Percentiles rank a stretch among this genome's conserved stretches.
phyloP scores from a whole-genome alignment of 1,140 invertebrate genomes.

The Neodiprion fabricii region DNA sequence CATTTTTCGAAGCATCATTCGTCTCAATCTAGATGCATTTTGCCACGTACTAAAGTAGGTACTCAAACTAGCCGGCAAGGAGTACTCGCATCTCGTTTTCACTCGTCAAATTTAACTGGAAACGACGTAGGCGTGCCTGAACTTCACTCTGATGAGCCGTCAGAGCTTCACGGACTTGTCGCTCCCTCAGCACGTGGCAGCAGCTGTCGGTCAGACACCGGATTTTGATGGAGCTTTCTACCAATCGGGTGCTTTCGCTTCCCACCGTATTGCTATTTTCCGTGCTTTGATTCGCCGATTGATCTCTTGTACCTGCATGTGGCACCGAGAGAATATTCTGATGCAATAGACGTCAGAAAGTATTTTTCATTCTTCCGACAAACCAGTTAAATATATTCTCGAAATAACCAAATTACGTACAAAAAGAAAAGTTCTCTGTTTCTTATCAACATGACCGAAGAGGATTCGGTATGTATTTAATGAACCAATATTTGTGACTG shows the following conservation, averaged over 20 bases:
- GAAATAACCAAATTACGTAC: conserved; percentile 6
- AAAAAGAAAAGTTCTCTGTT: conserved; percentile 38
- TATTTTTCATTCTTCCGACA: not conserved
- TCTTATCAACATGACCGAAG: conserved; percentile 43
- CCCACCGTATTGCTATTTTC: not conserved
- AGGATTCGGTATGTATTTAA: conserved; percentile 41
- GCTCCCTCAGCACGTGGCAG: not conserved
- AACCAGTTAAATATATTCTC: not conserved
- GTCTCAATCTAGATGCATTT: too few relatives aligned
- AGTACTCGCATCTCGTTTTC: too few relatives aligned
- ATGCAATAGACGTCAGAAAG: conserved; percentile 6
- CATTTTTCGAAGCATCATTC: too few relatives aligned
- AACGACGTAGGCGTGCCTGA: too few relatives aligned
- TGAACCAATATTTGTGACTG: not conserved
- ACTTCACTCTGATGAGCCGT: too few relatives aligned
- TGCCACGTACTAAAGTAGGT: too few relatives aligned
- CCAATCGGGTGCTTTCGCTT: not conserved
- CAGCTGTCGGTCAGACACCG: not conserved
- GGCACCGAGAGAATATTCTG: conserved; percentile 11
- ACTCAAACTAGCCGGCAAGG: too few relatives aligned
- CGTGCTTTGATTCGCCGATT: not conserved
- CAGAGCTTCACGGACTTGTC: too few relatives aligned
- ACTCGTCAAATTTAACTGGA: too few relatives aligned
- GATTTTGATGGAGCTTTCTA: too few relatives aligned
- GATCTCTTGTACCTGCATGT: conserved; percentile 14